Base-by-base conservation (phyloP, 2,797 vertebrate species). In the Myotis pilosus region DNA sequence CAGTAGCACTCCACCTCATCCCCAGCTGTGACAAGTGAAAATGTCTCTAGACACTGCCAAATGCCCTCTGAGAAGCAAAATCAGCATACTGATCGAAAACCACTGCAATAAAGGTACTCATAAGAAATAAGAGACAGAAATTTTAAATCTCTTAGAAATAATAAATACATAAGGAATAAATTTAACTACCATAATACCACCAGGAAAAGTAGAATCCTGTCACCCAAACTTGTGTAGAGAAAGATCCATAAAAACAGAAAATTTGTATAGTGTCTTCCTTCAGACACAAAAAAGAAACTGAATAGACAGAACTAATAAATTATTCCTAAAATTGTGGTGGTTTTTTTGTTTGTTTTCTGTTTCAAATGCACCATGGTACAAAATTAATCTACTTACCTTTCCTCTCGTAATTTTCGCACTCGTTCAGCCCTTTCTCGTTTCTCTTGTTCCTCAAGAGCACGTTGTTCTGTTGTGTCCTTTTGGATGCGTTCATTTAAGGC, bases 391-490 rank as follows among this genome's bases (percentile, higher is more conserved):
- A 71, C 15, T 64, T 74, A 99, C 99, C 99, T 99, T 97, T 99
- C 99, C 96, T 99, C 99, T 84, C 99, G 98, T 89, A 99, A 98
- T 95, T 97, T 98, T 47, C 98, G 97, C 7, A 99, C 99, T 78
- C 99, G 97, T 94, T 99, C 99, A 6, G 99, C 98, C 96, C 99
- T 98, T 96, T 99, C 99, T 96, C 97, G 98, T 97, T 98, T 99
- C 96, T 99, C 99, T 98, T 99, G 99, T 53, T 99, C 99, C 97
- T 99, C 99, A 64, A 98, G 98, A 2, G 98, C 99, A 1, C 96
- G 99, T 96, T 99, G 99, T 91, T 99, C 99, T 1, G 96, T 96
- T 1, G 99, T 99, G 97, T 99, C 99, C 96, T 98, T 99, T 97
- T 99, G 99, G 96, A 99, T 99, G 0, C 99, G 99, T 97, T 99